Conservation (phyloP, 2,113 vertebrate genomes). For the Tylochromis polylepis region DNA sequence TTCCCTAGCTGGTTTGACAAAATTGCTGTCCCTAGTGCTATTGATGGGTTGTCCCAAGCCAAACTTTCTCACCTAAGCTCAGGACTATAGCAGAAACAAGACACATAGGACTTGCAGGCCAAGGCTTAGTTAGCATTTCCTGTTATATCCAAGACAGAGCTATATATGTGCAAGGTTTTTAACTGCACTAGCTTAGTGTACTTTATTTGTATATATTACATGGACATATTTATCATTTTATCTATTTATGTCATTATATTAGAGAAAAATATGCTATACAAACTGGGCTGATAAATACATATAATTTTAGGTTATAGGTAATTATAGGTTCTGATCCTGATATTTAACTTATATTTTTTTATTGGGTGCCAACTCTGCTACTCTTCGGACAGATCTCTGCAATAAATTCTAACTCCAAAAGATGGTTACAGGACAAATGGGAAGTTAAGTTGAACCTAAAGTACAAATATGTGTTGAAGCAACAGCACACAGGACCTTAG, state of each 20-base stretch:
- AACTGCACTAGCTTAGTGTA: not conserved
- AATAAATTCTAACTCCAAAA: not conserved
- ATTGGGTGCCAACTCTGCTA: not conserved
- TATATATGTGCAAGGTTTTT: not conserved
- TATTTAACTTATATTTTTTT: not conserved
- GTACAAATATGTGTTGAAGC: not conserved
- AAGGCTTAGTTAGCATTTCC: slow-evolving; percentile 39
- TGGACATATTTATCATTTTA: not conserved
- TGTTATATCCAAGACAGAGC: not conserved
- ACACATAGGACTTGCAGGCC: slow-evolving; percentile 12
- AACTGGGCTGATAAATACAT: not conserved
- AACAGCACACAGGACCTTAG: not conserved
- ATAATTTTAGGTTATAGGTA: not conserved
- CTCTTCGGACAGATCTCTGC: not conserved
- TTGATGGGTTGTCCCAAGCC: slow-evolving; percentile 50
- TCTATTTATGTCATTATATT: not conserved
- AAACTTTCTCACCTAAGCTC: not conserved
- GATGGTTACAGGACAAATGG: not conserved
- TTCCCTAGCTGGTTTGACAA: slow-evolving; percentile 47
- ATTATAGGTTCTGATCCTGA: not conserved
- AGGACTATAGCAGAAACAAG: slow-evolving; percentile 16
- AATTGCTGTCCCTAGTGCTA: slow-evolving; percentile 63
- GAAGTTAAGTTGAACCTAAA: not conserved
- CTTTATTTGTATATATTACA: not conserved
- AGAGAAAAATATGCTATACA: not conserved